Conservation (phyloP, 2,888 invertebrate genomes). For the Netelia virgata region DNA sequence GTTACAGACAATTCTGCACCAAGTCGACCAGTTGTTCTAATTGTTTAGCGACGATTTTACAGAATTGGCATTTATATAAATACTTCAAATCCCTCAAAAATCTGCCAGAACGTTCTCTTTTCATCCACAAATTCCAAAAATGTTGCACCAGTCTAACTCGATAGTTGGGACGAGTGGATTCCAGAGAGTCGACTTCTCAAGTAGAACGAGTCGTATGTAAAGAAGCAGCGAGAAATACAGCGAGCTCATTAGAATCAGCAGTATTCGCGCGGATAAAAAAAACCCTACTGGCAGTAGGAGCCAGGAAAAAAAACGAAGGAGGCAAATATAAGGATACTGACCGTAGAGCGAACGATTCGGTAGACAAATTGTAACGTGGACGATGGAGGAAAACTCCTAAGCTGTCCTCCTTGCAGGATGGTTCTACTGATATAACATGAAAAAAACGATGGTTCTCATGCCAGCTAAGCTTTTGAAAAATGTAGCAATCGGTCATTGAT, state of each 20-base stretch:
- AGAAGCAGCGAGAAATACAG: no score
- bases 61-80: no score
- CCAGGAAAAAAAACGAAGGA: slow-evolving; percentile 73
- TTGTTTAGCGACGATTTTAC: neutral
- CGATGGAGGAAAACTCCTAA: slow-evolving; percentile 75
- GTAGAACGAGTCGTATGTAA: slow-evolving; percentile 86
- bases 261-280: slow-evolving; percentile 81
- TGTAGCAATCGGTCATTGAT: no score
- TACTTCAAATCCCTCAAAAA: no score
- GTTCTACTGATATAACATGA: slow-evolving; percentile 77
- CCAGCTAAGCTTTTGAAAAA: no score
- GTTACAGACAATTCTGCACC: neutral
- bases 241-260: slow-evolving; percentile 88
- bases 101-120: neutral
- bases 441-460: slow-evolving; percentile 73
- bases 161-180: slow-evolving; percentile 88
- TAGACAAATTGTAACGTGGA: slow-evolving; percentile 70
- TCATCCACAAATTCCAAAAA: no score
- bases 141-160: slow-evolving; percentile 24
- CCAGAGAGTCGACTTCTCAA: slow-evolving; percentile 89
- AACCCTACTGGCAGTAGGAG: slow-evolving; percentile 66
- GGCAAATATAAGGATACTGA: slow-evolving; percentile 84
- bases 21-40: neutral
- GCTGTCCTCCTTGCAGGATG: slow-evolving; percentile 77
- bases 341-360: slow-evolving; percentile 87